Percentiles rank a stretch among this genome's conserved stretches.
phyloP scores from a whole-genome alignment of 2,888 invertebrate species.

The Ophion ellenae region DNA sequence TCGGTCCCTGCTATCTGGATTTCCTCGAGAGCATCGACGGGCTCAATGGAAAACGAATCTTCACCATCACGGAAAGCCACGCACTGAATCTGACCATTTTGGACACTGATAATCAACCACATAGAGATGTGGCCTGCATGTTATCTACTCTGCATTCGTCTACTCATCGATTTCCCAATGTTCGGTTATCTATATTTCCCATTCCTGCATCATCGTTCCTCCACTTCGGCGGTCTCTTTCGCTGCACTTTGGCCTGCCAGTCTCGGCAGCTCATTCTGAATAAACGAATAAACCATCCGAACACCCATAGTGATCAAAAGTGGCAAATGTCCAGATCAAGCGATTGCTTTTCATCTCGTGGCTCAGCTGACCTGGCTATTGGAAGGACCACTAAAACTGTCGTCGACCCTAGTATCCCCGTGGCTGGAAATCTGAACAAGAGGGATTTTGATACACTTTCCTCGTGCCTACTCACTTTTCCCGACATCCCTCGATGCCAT shows the following conservation, averaged over 20 bases:
- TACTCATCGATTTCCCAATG: neutral
- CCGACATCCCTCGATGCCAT: conserved; percentile 22
- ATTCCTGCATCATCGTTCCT: neutral
- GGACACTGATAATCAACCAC: neutral
- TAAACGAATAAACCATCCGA: too few species aligned
- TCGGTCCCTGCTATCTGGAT: conserved; percentile 53
- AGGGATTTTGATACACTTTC: conserved; percentile 34
- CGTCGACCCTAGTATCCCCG: neutral
- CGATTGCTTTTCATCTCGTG: neutral
- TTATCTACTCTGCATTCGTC: neutral
- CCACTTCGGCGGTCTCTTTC: neutral
- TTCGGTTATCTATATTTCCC: neutral
- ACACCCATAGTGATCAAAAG: too few species aligned
- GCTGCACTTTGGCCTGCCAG: neutral
- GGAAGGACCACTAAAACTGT: conserved; percentile 72
- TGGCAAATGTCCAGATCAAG: neutral
- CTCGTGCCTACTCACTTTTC: conserved; percentile 7
- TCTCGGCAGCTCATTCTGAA: neutral
- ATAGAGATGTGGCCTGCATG: neutral
- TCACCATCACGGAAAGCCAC: conserved; percentile 11
- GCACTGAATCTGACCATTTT: neutral
- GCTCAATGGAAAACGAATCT: conserved; percentile 43
- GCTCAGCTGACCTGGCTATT: conserved; percentile 41
- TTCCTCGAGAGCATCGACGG: conserved; percentile 45
- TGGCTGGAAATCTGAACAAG: conserved; percentile 8